These are phyloP conservation scores for Ectropis crepuscularia DNA, from an alignment of 2,888 invertebrate species.

Conservation along the genomic window DNA sequence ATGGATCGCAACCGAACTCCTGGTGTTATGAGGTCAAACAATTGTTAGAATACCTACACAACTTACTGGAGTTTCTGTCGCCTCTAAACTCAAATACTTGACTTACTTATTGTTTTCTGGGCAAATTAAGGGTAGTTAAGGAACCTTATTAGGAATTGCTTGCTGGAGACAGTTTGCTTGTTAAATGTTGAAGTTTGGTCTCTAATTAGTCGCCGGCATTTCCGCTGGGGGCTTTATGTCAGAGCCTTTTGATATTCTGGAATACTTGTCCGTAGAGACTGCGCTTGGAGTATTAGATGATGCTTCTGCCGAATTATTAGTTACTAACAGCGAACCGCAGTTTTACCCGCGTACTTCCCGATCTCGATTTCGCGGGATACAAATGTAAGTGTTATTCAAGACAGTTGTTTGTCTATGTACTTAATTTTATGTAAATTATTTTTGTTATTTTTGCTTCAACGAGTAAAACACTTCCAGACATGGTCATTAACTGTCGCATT, in stretches of 20 bases:
- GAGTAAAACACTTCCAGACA: too few species aligned
- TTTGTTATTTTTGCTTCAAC: too few species aligned
- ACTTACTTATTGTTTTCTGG: constrained; percentile 26
- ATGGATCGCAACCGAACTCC: constrained; percentile 30
- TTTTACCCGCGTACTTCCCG: too few species aligned
- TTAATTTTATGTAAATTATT: too few species aligned
- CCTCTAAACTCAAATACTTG: constrained; percentile 29
- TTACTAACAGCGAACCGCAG: too few species aligned
- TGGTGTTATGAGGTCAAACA: constrained; percentile 32
- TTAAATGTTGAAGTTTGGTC: constrained; percentile 8
- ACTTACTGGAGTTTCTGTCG: constrained; percentile 23
- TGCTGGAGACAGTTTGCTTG: constrained; percentile 10
- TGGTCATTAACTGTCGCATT: too few species aligned
- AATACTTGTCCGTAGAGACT: not conserved
- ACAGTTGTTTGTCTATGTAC: too few species aligned
- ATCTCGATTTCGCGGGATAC: too few species aligned
- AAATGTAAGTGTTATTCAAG: too few species aligned
- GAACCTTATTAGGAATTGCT: constrained; percentile 17
- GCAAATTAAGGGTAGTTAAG: constrained; percentile 21
- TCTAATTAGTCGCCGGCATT: constrained; percentile 9
- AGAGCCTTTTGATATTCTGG: not conserved
- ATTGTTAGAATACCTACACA: constrained; percentile 26
- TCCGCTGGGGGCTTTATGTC: constrained; percentile 1
- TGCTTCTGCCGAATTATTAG: too few species aligned
- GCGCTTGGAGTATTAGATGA: too few species aligned